Evolutionary conservation across 1,140 invertebrate species (phyloP), one percentile per base, ranked within the genome.

Genomic region (Steinernema feltiae): DNA sequence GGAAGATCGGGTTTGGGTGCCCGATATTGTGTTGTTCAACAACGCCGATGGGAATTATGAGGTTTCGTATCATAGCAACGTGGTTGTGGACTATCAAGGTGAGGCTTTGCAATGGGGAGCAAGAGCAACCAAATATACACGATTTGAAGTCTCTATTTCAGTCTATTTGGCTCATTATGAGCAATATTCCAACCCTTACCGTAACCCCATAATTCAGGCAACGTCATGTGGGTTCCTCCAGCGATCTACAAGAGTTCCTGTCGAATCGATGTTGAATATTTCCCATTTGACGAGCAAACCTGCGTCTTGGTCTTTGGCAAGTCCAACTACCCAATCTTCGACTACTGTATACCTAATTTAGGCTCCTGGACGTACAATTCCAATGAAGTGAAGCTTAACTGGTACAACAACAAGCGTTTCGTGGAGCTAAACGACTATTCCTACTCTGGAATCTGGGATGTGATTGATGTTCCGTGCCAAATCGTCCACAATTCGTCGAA

Each of bases 301-400:
- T 84, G 31, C 30, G 41, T 77, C 31, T 1, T 79, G 1, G 69
- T 70, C 30, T 98, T 98, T 81, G n/a, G n/a, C n/a, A n/a, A n/a
- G n/a, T n/a, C n/a, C n/a, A n/a, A n/a, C n/a, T n/a, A n/a, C n/a
- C n/a, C n/a, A n/a, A n/a, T n/a, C n/a, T n/a, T n/a, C n/a, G n/a
- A n/a, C n/a, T n/a, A n/a, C n/a, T n/a, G n/a, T n/a, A n/a, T n/a
- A n/a, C n/a, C n/a, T n/a, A n/a, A n/a, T n/a, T n/a, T n/a, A n/a
- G 95, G 95, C 1, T 97, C 94, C 0, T 99, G 96, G 97, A 98
- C 97, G 0, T 98, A 97, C 87, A 95, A 97, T 82, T 95, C 94
- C 0, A 94, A 98, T 87, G 94, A 98, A 89, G 94, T 99, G 12
- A 94, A 93, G 1, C 90, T 98, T 73, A 92, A 92, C 0, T 90